Evolutionary conservation across 2,888 invertebrate genomes (phyloP).

Genomic region (Buathra laborator): DNA sequence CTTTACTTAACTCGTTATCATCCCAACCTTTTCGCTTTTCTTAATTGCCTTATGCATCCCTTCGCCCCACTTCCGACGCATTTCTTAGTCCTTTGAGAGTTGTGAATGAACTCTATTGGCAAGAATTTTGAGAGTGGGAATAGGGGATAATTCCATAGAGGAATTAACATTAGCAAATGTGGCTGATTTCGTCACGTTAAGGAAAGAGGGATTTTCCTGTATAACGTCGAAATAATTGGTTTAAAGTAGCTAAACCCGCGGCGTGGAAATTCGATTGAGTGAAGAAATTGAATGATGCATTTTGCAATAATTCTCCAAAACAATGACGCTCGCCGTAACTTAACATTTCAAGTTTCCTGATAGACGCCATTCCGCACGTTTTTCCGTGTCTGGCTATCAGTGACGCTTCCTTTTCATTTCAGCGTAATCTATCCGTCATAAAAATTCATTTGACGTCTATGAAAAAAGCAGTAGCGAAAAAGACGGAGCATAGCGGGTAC

Average conservation of each 20-base stretch:
- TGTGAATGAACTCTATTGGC: too few relatives aligned
- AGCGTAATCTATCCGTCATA: constrained; percentile 26
- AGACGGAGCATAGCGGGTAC: constrained; percentile 17
- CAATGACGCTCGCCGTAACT: background rate
- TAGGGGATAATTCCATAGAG: too few relatives aligned
- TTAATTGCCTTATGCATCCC: too few relatives aligned
- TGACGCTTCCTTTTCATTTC: constrained; percentile 7
- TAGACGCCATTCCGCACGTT: background rate
- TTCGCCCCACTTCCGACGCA: too few relatives aligned
- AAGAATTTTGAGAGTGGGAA: too few relatives aligned
- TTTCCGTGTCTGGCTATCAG: constrained; percentile 7
- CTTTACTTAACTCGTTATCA: too few relatives aligned
- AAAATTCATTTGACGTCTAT: constrained; percentile 40
- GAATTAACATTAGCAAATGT: too few relatives aligned
- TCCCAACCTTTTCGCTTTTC: too few relatives aligned
- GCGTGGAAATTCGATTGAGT: background rate
- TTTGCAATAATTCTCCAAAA: background rate
- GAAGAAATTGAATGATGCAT: background rate
- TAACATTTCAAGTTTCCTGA: background rate
- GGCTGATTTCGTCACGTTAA: too few relatives aligned
- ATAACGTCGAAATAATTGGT: too few relatives aligned
- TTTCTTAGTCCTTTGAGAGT: too few relatives aligned
- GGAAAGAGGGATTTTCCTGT: too few relatives aligned
- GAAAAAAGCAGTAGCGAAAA: constrained; percentile 5
- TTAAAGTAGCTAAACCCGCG: background rate